A percentile compares a stretch with the other conserved stretches of the same genome.
phyloP scores from a whole-genome alignment of 2,888 invertebrate genomes.

The Vannuccia rotundouncinata region DNA sequence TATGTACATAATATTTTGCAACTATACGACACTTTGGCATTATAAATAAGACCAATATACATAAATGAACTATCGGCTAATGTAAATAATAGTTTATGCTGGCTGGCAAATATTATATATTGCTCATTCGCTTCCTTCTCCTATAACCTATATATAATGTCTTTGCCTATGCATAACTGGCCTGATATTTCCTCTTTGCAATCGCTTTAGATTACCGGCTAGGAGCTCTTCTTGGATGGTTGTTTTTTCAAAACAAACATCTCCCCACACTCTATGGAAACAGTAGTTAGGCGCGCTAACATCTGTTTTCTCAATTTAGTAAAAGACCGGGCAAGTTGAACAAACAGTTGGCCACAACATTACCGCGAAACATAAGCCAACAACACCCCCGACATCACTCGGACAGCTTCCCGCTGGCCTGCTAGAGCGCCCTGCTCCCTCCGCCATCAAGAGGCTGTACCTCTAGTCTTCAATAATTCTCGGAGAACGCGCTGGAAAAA shows the following conservation, averaged over 20 bases:
- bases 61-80: not conserved
- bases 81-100: conserved; percentile 23
- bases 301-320: conserved; percentile 26
- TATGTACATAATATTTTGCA: not conserved
- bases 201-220: conserved; percentile 6
- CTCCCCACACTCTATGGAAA: not conserved
- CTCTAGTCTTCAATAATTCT: not conserved
- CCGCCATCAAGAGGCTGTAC: not conserved
- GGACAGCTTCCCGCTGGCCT: conserved; percentile 15
- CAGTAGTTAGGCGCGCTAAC: conserved; percentile 10
- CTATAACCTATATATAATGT: too few relatives aligned
- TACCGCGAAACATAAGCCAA: conserved; percentile 16
- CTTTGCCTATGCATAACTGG: too few relatives aligned
- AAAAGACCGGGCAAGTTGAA: conserved; percentile 19
- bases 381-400: conserved; percentile 11
- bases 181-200: not conserved
- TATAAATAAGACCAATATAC: not conserved
- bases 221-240: not conserved
- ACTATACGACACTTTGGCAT: conserved; percentile 11
- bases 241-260: conserved; percentile 26
- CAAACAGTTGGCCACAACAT: conserved; percentile 26
- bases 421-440: not conserved
- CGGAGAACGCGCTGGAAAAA: conserved; percentile 1
- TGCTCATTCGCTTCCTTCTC: not conserved
- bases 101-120: not conserved